A percentile compares a stretch with the other conserved stretches of the same genome.
Evolutionary conservation across 1,140 invertebrate species (phyloP).

Genomic region (Oppia nitens): DNA sequence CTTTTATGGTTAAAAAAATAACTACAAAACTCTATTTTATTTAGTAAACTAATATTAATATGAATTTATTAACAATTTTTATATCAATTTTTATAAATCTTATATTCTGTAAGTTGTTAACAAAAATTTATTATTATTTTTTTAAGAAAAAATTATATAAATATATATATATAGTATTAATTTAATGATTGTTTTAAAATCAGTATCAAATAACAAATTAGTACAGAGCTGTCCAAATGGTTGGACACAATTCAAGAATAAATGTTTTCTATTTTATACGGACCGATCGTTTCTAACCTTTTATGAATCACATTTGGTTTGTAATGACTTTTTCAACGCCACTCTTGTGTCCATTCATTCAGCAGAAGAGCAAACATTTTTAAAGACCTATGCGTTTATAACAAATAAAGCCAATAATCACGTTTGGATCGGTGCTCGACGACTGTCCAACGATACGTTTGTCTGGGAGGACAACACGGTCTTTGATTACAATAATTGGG

Average conservation of each 20-base stretch:
- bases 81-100: too few species aligned
- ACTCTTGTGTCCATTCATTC: not conserved
- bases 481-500: slow-evolving; percentile 23
- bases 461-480: slow-evolving; percentile 18
- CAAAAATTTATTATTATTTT: too few species aligned
- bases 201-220: too few species aligned
- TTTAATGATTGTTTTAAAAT: too few species aligned
- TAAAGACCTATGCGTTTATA: not conserved
- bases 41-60: too few species aligned
- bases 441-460: not conserved
- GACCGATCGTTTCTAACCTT: not conserved
- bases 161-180: too few species aligned
- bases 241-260: not conserved
- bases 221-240: not conserved
- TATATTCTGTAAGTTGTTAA: too few species aligned
- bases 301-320: not conserved
- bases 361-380: not conserved
- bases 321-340: not conserved
- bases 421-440: not conserved
- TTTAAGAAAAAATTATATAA: too few species aligned
- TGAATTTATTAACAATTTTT: too few species aligned
- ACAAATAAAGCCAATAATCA: not conserved
- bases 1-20: too few species aligned
- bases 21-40: too few species aligned
- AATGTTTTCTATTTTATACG: not conserved